phyloP scores from a whole-genome alignment of 2,888 invertebrate genomes.

The Priocnemis perturbator region DNA sequence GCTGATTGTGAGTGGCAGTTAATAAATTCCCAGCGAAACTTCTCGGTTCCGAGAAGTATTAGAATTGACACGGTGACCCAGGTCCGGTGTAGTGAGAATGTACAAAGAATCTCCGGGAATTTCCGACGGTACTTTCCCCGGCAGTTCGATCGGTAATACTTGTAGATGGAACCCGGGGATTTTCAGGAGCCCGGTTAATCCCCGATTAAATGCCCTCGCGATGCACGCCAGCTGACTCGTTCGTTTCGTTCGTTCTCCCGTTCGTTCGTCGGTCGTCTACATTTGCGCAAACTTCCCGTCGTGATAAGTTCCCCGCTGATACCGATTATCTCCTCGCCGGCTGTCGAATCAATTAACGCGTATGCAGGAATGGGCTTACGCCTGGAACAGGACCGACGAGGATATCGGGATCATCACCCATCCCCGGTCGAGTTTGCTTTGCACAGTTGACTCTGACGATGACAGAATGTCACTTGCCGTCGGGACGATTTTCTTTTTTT shows the following conservation, averaged over 20 bases:
- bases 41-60: too few relatives aligned
- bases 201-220: conserved; percentile 3
- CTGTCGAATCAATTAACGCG: neutral
- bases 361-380: neutral
- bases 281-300: conserved; percentile 13
- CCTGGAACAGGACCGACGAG: too few relatives aligned
- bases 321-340: neutral
- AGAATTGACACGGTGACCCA: too few relatives aligned
- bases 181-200: conserved; percentile 11
- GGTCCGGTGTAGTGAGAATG: too few relatives aligned
- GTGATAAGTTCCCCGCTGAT: conserved; percentile 8
- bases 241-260: neutral
- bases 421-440: neutral
- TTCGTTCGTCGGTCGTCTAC: neutral
- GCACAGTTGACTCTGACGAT: neutral
- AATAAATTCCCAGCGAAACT: too few relatives aligned
- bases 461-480: neutral
- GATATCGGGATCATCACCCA: neutral
- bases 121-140: too few relatives aligned
- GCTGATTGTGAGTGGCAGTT: too few relatives aligned
- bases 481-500: too few relatives aligned
- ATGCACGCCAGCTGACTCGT: neutral
- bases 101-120: too few relatives aligned
- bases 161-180: conserved; percentile 10
- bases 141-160: conserved; percentile 1